phyloP scores from a whole-genome alignment of 2,888 invertebrate species.

The Drosophila lacicola region DNA sequence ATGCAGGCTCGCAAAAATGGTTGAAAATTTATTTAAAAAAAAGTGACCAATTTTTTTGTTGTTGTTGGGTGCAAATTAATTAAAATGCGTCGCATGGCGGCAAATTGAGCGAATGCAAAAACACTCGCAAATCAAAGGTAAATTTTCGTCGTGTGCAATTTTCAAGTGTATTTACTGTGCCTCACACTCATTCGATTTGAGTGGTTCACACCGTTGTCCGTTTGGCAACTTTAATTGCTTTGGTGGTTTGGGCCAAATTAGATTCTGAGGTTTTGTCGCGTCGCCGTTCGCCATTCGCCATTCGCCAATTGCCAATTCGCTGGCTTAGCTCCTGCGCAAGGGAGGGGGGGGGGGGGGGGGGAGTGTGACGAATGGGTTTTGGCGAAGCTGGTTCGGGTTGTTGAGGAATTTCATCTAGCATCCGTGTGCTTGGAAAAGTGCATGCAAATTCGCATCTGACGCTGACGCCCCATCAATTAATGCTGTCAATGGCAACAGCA shows the following conservation, averaged over 20 bases:
- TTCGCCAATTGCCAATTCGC: slow-evolving; percentile 27
- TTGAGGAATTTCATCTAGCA: slow-evolving; percentile 9
- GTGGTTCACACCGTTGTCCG: slow-evolving; percentile 47
- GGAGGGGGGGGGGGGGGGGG: background rate
- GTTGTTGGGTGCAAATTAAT: slow-evolving; percentile 46
- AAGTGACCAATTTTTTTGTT: slow-evolving; percentile 4
- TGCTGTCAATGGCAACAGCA: slow-evolving; percentile 45
- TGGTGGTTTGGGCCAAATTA: slow-evolving; percentile 79
- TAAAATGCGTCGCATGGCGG: slow-evolving; percentile 33
- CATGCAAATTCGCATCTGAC: slow-evolving; percentile 46
- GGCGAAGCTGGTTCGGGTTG: background rate
- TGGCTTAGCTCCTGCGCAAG: background rate
- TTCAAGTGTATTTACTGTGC: slow-evolving; percentile 31
- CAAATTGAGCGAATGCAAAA: slow-evolving; percentile 42
- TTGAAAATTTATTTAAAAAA: background rate
- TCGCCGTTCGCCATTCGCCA: slow-evolving; percentile 49
- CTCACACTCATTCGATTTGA: slow-evolving; percentile 29
- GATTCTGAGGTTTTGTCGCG: slow-evolving; percentile 76
- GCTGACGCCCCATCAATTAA: slow-evolving; percentile 67
- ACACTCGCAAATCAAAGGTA: slow-evolving; percentile 37
- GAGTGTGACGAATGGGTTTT: background rate
- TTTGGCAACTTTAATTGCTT: slow-evolving; percentile 80
- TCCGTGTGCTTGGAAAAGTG: slow-evolving; percentile 17
- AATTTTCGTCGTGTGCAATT: slow-evolving; percentile 31
- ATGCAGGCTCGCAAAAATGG: slow-evolving; percentile 29